Base-by-base conservation (phyloP, 2,888 invertebrate genomes). In the Drosophila emarginata region DNA sequence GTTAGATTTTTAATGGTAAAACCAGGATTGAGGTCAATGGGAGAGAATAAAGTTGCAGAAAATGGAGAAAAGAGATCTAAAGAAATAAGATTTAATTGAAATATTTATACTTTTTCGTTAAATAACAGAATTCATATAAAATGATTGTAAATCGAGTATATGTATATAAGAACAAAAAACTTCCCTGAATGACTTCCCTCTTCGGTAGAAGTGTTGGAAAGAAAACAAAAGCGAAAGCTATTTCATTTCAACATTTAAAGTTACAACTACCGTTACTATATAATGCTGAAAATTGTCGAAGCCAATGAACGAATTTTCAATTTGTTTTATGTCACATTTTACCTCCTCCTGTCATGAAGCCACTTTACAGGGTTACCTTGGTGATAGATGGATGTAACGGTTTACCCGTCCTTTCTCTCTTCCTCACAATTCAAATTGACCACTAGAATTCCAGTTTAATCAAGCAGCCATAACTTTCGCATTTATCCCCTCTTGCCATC, bases 21-120 rank as follows among this genome's bases (percentile, higher is more conserved):
- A 21, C 12, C 9, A 7, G 61, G 23, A 76, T 66, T 58, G 58
- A 57, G 77, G 58, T 64, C 64, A 59, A 4, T 39, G 57, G 39
- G 14, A 50, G 50, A 23, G 40, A 9, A 32, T n/a, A n/a, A 14
- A 18, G 6, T 12, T 6, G 11, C 3, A n/a, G 12, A 18, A 15
- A 12, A 40, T 21, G 26, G 9, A 50, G 6, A 15, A 18, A 12
- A 21, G 67, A 18, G 15, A 52, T n/a, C n/a, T n/a, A 40, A 23
- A 37, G 52, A 23, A 15, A 14, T 15, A 6, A 14, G 14, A 40
- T 40, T 40, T 7, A 15, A 14, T 15, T 40, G 1, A 40, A 40
- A 40, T 14, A 40, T 40, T 40, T 40, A 40, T 40, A 6, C 40
- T 7, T 15, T 40, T 14, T n/a, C n/a, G n/a, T n/a, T n/a, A n/a